These are phyloP conservation scores for Papilio dardanus DNA, from an alignment of 1,140 invertebrate species.

Conservation along the genomic window DNA sequence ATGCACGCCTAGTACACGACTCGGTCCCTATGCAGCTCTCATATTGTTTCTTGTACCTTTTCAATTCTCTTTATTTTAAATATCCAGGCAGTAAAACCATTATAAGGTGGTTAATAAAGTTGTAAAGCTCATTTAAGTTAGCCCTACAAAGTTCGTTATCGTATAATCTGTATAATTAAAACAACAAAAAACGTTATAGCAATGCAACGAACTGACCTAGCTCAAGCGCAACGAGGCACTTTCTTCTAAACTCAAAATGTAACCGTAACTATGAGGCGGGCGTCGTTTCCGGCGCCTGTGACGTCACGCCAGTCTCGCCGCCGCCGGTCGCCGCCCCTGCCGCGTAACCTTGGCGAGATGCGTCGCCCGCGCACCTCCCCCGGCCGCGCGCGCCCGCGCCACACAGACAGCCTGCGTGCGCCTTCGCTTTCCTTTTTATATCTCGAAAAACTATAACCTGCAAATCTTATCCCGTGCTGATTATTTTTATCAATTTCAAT, in stretches of 20 bases:
- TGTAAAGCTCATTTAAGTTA: not conserved
- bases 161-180: constrained; percentile 1
- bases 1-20: constrained; percentile 23
- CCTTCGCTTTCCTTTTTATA: constrained; percentile 70
- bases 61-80: not conserved
- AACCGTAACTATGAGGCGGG: constrained; percentile 79
- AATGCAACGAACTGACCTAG: constrained; percentile 72
- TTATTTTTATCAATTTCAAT: not conserved
- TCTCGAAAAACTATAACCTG: constrained; percentile 26
- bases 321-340: constrained; percentile 74
- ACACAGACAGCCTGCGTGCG: constrained; percentile 37
- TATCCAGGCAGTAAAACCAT: not conserved
- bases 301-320: constrained; percentile 74
- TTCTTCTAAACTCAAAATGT: constrained; percentile 81
- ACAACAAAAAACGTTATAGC: constrained; percentile 16
- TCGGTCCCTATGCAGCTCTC: constrained; percentile 10
- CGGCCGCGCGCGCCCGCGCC: constrained; percentile 45
- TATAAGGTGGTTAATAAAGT: not conserved
- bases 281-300: constrained; percentile 80
- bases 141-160: not conserved
- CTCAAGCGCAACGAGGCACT: constrained; percentile 68
- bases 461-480: constrained; percentile 30
- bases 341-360: constrained; percentile 75
- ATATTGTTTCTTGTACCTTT: not conserved
- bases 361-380: constrained; percentile 46